Evolutionary conservation across 2,888 invertebrate genomes (phyloP).

Genomic region (Eledona agricola): DNA sequence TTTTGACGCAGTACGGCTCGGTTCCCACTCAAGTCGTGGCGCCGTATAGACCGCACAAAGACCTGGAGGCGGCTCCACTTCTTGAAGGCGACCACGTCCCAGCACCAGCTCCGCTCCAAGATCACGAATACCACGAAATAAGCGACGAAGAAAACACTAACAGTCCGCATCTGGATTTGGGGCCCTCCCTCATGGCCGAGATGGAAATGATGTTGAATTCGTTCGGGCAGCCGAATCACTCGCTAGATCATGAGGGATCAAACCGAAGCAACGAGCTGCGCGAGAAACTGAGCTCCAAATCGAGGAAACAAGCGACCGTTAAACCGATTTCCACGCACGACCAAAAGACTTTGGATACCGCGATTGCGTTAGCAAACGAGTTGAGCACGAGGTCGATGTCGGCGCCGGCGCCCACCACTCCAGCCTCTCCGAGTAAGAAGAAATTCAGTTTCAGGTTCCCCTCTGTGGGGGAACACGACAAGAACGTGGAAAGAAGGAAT

Average conservation of each 20-base stretch:
- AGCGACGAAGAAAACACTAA: constrained; percentile 77
- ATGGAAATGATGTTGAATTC: constrained; percentile 88
- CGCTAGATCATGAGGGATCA: constrained; percentile 61
- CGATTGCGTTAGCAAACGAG: constrained; percentile 93
- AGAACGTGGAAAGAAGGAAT: constrained; percentile 76
- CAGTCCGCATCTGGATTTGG: constrained; percentile 74
- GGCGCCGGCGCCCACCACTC: constrained; percentile 64
- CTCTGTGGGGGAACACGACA: constrained; percentile 65
- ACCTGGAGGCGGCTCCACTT: constrained; percentile 75
- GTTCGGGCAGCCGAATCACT: constrained; percentile 57
- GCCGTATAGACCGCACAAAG: constrained; percentile 89
- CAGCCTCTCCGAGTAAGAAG: constrained; percentile 74
- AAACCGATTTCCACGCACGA: constrained; percentile 95
- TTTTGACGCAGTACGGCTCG: constrained; percentile 74
- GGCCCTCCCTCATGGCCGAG: constrained; percentile 89
- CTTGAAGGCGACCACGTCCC: constrained; percentile 61
- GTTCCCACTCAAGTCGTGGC: constrained; percentile 89
- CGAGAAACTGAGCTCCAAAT: constrained; percentile 64
- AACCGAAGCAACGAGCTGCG: constrained; percentile 76
- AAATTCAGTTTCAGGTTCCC: constrained; percentile 85
- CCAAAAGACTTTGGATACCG: constrained; percentile 88
- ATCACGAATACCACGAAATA: constrained; percentile 85
- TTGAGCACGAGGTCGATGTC: constrained; percentile 69
- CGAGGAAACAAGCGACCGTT: constrained; percentile 67
- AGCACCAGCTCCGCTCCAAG: constrained; percentile 61